Evolutionary conservation across 2,113 vertebrate genomes (phyloP).

Genomic region (Suncus etruscus): DNA sequence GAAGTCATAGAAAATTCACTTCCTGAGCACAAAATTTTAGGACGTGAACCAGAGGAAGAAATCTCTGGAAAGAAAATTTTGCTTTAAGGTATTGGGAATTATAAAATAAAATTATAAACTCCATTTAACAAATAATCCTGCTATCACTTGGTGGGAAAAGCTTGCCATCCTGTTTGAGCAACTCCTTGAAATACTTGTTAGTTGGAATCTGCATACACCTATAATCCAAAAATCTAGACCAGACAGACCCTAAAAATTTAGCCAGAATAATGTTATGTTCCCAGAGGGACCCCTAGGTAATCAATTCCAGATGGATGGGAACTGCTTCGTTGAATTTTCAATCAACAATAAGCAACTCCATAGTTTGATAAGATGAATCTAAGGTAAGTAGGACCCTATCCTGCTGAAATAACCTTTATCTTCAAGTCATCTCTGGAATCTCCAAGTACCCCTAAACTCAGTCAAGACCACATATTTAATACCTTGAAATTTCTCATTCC

Average conservation of each 20-base stretch:
- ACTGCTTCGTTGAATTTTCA: background rate
- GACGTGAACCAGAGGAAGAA: constrained; percentile 1
- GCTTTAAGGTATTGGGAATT: constrained; percentile 29
- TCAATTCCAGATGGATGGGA: background rate
- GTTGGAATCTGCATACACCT: background rate
- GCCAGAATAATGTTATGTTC: background rate
- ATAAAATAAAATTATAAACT: constrained; percentile 38
- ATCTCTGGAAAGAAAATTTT: constrained; percentile 33
- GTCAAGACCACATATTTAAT: background rate
- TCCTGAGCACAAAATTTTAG: constrained; percentile 23
- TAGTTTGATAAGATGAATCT: background rate
- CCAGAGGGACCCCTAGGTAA: background rate
- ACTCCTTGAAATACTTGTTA: constrained; percentile 1
- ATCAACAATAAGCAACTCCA: background rate
- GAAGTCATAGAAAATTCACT: constrained; percentile 54
- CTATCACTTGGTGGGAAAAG: background rate
- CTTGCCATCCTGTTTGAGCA: background rate
- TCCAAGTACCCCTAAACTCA: background rate
- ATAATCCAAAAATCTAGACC: background rate
- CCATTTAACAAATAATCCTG: background rate
- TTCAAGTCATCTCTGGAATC: background rate
- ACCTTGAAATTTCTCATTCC: background rate
- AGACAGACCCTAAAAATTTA: background rate
- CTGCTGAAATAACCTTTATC: background rate
- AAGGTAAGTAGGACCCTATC: background rate